Percentiles rank a stretch among this genome's conserved stretches.
phyloP scores from a whole-genome alignment of 1,140 invertebrate species.

The Colletes latitarsis region DNA sequence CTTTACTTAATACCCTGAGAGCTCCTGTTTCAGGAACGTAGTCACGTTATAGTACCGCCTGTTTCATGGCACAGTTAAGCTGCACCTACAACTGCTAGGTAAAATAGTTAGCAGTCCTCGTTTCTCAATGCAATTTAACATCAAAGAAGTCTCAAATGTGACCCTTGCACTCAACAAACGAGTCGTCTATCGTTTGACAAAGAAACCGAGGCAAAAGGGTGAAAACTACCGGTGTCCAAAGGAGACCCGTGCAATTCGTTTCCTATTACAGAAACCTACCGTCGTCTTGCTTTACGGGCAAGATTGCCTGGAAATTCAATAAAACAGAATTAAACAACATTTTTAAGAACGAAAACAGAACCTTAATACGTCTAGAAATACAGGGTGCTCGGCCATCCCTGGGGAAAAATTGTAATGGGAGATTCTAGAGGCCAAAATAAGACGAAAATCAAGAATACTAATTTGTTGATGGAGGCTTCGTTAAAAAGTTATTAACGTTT shows the following conservation, averaged over 20 bases:
- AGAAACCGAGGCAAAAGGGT: background rate
- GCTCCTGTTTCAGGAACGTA: constrained; percentile 16
- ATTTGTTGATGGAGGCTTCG: no score
- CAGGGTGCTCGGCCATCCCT: no score
- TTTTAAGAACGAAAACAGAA: no score
- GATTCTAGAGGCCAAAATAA: no score
- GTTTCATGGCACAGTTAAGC: constrained; percentile 32
- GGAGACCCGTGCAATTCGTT: background rate
- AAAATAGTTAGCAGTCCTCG: constrained; percentile 37
- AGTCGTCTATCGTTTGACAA: constrained; percentile 20
- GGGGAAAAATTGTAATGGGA: no score
- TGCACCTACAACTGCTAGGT: constrained; percentile 5
- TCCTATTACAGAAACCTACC: background rate
- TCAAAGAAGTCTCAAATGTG: constrained; percentile 44
- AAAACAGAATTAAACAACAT: background rate
- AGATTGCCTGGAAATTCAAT: background rate
- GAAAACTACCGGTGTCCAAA: background rate
- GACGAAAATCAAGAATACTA: no score
- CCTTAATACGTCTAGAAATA: no score
- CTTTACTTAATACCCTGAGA: background rate
- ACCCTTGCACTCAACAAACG: background rate
- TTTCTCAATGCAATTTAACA: constrained; percentile 50
- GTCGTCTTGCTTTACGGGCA: background rate
- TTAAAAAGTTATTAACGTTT: no score
- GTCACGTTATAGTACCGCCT: background rate